Conservation (phyloP, 30 jellyfish, hydroid and myxozoan species). For the Chironex yamaguchii region DNA sequence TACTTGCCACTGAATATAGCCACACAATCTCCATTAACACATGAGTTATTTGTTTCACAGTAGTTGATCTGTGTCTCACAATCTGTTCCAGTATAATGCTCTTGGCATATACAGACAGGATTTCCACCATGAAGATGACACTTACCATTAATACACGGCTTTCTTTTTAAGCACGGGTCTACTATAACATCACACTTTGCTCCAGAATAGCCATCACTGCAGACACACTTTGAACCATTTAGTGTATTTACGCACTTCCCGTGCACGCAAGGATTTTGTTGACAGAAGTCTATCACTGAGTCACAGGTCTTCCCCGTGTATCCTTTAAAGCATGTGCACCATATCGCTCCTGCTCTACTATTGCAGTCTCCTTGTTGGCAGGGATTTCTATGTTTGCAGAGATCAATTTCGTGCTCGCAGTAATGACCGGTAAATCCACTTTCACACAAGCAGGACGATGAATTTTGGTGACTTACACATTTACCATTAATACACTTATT, state of each 20-base stretch:
- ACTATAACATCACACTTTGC: slow-evolving; percentile 41
- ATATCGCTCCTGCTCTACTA: slow-evolving; percentile 40
- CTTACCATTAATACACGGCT: slow-evolving; percentile 65
- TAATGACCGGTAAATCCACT: slow-evolving; percentile 40
- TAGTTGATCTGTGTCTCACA: slow-evolving; percentile 68
- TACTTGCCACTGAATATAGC: slow-evolving; percentile 33
- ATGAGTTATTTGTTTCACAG: slow-evolving; percentile 43
- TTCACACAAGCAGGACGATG: slow-evolving; percentile 38
- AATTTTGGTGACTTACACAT: slow-evolving; percentile 22
- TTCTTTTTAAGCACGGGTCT: slow-evolving; percentile 55
- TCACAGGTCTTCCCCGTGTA: slow-evolving; percentile 66
- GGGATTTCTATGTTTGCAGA: slow-evolving; percentile 23
- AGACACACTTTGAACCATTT: slow-evolving; percentile 35
- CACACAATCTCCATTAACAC: slow-evolving; percentile 46
- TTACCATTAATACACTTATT: slow-evolving; percentile 66
- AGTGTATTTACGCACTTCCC: slow-evolving; percentile 15
- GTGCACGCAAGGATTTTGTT: slow-evolving; percentile 66
- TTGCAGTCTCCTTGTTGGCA: slow-evolving; percentile 69
- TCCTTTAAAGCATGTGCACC: slow-evolving; percentile 36
- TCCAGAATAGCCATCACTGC: slow-evolving; percentile 56
- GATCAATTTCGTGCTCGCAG: slow-evolving; percentile 31
- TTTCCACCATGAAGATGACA: slow-evolving; percentile 18
- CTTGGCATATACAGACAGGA: slow-evolving; percentile 39
- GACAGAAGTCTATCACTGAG: slow-evolving; percentile 51
- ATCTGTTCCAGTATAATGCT: slow-evolving; percentile 60